These are phyloP conservation scores for Lerista edwardsae DNA, from an alignment of 2,797 vertebrate genomes.

Conservation along the genomic window DNA sequence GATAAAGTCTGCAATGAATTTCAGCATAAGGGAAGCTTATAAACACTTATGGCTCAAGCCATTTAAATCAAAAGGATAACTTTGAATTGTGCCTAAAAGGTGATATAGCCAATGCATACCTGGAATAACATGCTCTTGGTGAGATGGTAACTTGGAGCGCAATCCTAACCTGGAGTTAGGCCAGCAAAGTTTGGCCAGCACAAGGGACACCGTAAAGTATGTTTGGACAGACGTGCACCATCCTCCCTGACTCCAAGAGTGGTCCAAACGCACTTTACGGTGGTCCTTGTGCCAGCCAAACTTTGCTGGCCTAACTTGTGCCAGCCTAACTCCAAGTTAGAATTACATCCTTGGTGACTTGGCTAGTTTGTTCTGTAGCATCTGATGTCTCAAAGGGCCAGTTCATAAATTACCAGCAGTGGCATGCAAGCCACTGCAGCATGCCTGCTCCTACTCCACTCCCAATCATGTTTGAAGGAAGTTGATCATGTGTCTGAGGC, in stretches of 20 bases:
- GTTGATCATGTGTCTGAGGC: background rate
- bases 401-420: background rate
- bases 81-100: background rate
- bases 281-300: too few species aligned
- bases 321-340: too few species aligned
- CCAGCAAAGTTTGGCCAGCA: too few species aligned
- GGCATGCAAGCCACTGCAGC: background rate
- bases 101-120: background rate
- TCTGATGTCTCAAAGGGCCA: background rate
- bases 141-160: background rate
- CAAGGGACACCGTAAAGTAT: too few species aligned
- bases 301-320: too few species aligned
- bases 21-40: background rate
- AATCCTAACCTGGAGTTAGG: too few species aligned
- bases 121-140: background rate
- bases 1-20: background rate
- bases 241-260: too few species aligned
- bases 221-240: too few species aligned
- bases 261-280: too few species aligned
- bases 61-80: background rate
- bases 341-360: too few species aligned
- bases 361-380: background rate
- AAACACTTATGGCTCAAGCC: slow-evolving; percentile 2
- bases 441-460: background rate
- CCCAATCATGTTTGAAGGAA: background rate